phyloP scores from a whole-genome alignment of 2,888 invertebrate genomes.

The Meghimatium bilineatum region DNA sequence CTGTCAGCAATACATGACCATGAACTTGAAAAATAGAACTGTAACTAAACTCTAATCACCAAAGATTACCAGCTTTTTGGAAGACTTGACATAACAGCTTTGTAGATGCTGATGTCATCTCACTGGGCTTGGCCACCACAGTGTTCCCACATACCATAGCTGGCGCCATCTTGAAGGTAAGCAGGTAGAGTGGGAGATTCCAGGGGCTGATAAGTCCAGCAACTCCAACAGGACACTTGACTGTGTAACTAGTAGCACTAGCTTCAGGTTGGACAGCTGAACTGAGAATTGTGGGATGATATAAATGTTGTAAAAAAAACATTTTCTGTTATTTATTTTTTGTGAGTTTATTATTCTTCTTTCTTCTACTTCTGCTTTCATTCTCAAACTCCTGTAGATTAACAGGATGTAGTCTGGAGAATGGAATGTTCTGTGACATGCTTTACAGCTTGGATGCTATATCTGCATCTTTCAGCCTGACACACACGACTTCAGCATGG shows the following conservation, averaged over 20 bases:
- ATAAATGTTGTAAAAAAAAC: too few species aligned
- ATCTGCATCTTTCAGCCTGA: too few species aligned
- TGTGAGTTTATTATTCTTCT: too few species aligned
- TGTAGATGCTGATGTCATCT: conserved; percentile 80
- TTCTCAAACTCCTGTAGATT: too few species aligned
- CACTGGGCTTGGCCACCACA: conserved; percentile 80
- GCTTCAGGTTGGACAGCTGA: conserved; percentile 60
- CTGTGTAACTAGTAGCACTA: conserved; percentile 78
- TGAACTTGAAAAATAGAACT: not conserved
- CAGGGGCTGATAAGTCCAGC: conserved; percentile 80
- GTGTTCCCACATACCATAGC: conserved; percentile 79
- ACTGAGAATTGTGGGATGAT: conserved; percentile 53
- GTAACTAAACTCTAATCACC: not conserved
- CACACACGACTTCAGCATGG: too few species aligned
- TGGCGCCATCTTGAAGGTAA: conserved; percentile 81
- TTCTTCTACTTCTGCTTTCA: too few species aligned
- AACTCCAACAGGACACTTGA: conserved; percentile 79
- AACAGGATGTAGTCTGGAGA: too few species aligned
- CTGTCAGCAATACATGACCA: too few species aligned
- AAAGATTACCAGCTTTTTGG: conserved; percentile 78
- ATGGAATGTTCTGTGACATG: too few species aligned
- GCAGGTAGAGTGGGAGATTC: conserved; percentile 80
- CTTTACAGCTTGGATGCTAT: too few species aligned
- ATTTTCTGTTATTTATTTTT: too few species aligned
- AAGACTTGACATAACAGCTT: conserved; percentile 79